phyloP scores from a whole-genome alignment of 2,113 vertebrate species.

The Solenodon paradoxus region DNA sequence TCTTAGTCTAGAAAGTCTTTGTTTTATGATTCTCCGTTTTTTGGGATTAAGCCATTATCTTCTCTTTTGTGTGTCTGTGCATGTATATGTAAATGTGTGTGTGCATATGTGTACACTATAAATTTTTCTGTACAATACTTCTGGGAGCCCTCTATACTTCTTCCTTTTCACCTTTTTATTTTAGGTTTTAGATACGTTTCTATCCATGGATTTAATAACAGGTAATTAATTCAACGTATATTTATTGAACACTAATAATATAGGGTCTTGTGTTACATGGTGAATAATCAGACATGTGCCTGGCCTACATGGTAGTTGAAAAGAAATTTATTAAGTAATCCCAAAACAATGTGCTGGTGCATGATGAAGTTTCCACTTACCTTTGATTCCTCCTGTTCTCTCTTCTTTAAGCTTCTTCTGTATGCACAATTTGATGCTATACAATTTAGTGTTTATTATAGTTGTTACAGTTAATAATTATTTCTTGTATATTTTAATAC shows the following conservation, averaged over 20 bases:
- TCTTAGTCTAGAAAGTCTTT: background rate
- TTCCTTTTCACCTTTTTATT: background rate
- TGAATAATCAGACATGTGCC: background rate
- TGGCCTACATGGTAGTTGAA: background rate
- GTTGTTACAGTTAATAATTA: background rate
- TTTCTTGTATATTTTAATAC: background rate
- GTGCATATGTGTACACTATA: fast-evolving
- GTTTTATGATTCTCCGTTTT: background rate
- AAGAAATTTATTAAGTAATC: background rate
- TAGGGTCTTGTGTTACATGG: background rate
- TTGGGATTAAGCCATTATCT: background rate
- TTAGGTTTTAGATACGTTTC: too few relatives aligned
- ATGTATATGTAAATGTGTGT: background rate
- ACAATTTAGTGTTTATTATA: background rate
- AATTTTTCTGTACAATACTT: background rate
- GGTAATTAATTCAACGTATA: background rate
- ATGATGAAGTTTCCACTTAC: background rate
- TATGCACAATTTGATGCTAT: background rate
- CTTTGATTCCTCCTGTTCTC: background rate
- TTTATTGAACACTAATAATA: background rate
- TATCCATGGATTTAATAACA: background rate
- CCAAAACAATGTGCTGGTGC: background rate
- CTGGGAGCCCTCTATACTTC: background rate
- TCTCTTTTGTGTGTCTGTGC: background rate
- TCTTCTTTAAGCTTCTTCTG: background rate